phyloP scores from a whole-genome alignment of 1,140 invertebrate genomes.

The Marisa cornuarietis region DNA sequence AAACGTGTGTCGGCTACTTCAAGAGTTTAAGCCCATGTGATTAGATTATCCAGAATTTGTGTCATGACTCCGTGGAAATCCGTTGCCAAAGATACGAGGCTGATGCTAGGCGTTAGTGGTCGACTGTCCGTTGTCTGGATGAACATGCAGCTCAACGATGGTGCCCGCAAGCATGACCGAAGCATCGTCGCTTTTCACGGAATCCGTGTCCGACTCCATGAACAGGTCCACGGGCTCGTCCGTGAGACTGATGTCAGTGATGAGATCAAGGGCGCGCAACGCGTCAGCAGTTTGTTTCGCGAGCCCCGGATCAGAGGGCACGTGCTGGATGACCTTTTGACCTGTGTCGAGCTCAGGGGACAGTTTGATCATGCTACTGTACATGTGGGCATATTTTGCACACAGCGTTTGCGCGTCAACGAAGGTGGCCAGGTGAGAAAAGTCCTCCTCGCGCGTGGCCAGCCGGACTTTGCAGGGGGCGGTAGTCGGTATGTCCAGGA shows the following conservation, averaged over 20 bases:
- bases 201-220: conserved; percentile 43
- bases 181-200: conserved; percentile 40
- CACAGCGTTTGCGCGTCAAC: conserved; percentile 50
- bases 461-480: conserved; percentile 27
- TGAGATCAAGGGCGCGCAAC: conserved; percentile 50
- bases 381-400: conserved; percentile 46
- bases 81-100: too few relatives aligned
- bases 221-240: conserved; percentile 44
- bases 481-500: conserved; percentile 51
- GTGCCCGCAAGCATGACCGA: conserved; percentile 26
- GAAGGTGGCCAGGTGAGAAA: conserved; percentile 36
- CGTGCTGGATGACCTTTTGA: conserved; percentile 50
- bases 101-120: conserved; percentile 21
- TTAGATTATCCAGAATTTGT: too few relatives aligned
- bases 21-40: too few relatives aligned
- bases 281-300: conserved; percentile 37
- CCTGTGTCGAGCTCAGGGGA: conserved; percentile 51
- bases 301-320: conserved; percentile 43
- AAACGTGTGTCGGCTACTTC: too few relatives aligned
- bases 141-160: conserved; percentile 40
- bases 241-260: conserved; percentile 55
- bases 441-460: conserved; percentile 35
- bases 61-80: too few relatives aligned
- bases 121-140: conserved; percentile 17
- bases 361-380: conserved; percentile 53